These are phyloP conservation scores for Tenthredo scrophulariae DNA, from an alignment of 2,888 invertebrate species.

Conservation along the genomic window DNA sequence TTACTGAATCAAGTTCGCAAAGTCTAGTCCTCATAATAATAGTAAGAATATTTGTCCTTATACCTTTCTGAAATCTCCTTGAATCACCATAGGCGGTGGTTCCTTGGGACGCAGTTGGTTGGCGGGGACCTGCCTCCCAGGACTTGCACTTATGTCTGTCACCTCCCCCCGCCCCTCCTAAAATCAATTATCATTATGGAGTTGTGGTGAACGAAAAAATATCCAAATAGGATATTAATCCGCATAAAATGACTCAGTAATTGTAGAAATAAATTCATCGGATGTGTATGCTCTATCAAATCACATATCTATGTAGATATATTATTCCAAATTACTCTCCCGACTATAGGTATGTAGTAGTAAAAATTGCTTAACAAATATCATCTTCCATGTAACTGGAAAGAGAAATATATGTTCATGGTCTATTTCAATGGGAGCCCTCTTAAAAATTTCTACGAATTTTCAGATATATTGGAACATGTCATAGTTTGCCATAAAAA, in stretches of 20 bases:
- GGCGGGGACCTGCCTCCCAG: slow-evolving; percentile 87
- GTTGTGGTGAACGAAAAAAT: background rate
- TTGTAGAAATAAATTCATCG: background rate
- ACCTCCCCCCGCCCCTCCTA: slow-evolving; percentile 95
- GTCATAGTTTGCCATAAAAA: no score
- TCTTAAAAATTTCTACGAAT: no score
- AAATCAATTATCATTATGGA: slow-evolving; percentile 49
- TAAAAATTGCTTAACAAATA: background rate
- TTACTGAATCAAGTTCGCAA: background rate
- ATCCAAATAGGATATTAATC: background rate
- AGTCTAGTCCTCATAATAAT: background rate
- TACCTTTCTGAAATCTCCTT: slow-evolving; percentile 96
- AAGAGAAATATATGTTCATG: background rate
- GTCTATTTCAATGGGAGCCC: background rate
- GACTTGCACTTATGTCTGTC: slow-evolving; percentile 94
- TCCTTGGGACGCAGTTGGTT: slow-evolving; percentile 81
- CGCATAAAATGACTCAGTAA: background rate
- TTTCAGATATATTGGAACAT: no score
- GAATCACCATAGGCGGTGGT: slow-evolving; percentile 90
- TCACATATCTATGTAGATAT: background rate
- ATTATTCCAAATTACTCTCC: background rate
- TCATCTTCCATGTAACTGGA: background rate
- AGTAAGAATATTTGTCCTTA: slow-evolving; percentile 1
- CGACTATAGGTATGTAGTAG: background rate
- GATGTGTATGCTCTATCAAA: background rate